A percentile compares a stretch with the other conserved stretches of the same genome.
Evolutionary conservation across 2,113 vertebrate species (phyloP).

Genomic region (Calidris pugnax): DNA sequence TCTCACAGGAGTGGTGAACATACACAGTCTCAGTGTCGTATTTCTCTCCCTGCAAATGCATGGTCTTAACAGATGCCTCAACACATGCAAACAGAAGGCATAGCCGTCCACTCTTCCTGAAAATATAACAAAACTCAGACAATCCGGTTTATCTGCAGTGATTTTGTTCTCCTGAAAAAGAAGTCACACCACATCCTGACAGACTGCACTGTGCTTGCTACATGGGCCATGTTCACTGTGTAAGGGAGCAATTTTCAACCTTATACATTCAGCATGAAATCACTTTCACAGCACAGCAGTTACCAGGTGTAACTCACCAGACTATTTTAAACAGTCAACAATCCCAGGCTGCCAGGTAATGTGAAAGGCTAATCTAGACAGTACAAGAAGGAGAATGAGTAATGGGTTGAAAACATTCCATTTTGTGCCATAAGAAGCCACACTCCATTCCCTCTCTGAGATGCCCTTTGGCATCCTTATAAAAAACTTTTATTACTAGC

Average conservation of each 20-base stretch:
- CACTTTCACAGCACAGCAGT: neutral
- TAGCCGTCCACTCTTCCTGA: neutral
- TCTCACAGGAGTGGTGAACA: neutral
- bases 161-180: neutral
- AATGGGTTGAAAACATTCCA: neutral
- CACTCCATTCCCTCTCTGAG: neutral
- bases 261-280: neutral
- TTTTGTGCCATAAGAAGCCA: neutral
- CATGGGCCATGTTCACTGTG: neutral
- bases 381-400: neutral
- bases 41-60: neutral
- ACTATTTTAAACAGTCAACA: neutral
- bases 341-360: neutral
- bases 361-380: neutral
- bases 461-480: neutral
- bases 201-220: neutral
- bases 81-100: neutral
- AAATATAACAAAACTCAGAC: neutral
- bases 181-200: neutral
- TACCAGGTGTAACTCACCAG: neutral
- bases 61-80: neutral
- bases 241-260: neutral
- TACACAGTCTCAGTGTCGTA: neutral
- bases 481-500: neutral
- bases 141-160: fast-evolving